Evolutionary conservation across 2,888 invertebrate species (phyloP), one percentile per base, ranked within the genome.

Genomic region (Silvanus unidentatus): DNA sequence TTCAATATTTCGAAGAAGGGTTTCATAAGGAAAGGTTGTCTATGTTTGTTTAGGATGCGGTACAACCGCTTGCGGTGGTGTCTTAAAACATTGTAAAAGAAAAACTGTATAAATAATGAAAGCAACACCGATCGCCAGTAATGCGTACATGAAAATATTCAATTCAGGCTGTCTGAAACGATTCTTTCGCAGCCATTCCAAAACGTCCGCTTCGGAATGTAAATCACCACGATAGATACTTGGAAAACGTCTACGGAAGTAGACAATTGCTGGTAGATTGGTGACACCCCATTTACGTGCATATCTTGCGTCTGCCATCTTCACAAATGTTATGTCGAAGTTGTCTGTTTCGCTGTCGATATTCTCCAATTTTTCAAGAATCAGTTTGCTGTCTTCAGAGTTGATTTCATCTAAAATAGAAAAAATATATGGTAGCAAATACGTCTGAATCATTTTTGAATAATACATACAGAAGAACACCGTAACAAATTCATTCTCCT

Each of bases 271-370:
- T 9, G 94, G 94, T 49, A 94, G 73, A 67, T 90, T 88, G 1
- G 88, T 90, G 11, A 94, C 92, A 14, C 94, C 94, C 88, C 94
- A 94, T 73, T 93, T 94, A 42, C 90, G 80, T 10, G 94, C 94
- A 67, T 93, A 94, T 32, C 92, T 79, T 0, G 88, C 80, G 69
- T 94, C 94, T 44, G 88, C 84, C 86, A 95, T 93, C 73, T 94
- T 93, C 0, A 94, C 93, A 68, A 95, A 93, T 1, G 92, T 91
- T 52, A 95, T 93, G 64, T 94, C 93, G 64, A 95, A 77, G 70
- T 91, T 91, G 66, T 94, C 93, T 0, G 92, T 92, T 73, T 96
- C 95, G 58, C 91, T 90, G 65, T 97, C 96, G 57, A 96, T 95
- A 57, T 88, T 90, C 68, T 96, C 96, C 49, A 96, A 71, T 66